Conservation (phyloP, 2,888 invertebrate species). For the Spodoptera exigua region DNA sequence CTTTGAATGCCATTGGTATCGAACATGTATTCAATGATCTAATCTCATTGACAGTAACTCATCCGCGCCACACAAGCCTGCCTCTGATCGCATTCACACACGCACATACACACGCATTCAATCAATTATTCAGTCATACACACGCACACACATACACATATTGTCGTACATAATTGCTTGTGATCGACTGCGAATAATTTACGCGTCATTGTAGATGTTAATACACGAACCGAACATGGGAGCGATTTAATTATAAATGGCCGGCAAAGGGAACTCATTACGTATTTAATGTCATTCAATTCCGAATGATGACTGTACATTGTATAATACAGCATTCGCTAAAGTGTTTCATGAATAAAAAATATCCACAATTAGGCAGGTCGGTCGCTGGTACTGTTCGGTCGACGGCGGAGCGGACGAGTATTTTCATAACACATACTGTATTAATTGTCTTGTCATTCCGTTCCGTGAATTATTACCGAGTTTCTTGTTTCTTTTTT, state of each 20-base stretch:
- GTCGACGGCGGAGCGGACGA: too few species aligned
- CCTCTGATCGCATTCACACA: slow-evolving; percentile 19
- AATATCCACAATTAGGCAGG: too few species aligned
- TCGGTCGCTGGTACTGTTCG: too few species aligned
- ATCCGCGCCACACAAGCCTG: slow-evolving; percentile 5
- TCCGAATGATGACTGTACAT: slow-evolving; percentile 17
- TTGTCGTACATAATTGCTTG: slow-evolving; percentile 17
- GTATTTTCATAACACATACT: too few species aligned
- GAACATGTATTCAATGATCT: too few species aligned
- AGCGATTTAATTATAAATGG: slow-evolving; percentile 41
- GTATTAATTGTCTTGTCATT: too few species aligned
- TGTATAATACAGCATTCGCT: too few species aligned
- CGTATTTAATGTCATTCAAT: slow-evolving; percentile 29
- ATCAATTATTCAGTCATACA: slow-evolving; percentile 33
- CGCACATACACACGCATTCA: slow-evolving; percentile 3
- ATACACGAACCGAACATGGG: slow-evolving; percentile 20
- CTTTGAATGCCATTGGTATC: too few species aligned
- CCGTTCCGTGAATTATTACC: too few species aligned
- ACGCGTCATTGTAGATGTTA: slow-evolving; percentile 20
- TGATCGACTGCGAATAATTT: slow-evolving; percentile 25
- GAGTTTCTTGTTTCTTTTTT: too few species aligned
- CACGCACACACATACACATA: slow-evolving; percentile 26
- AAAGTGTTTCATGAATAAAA: too few species aligned
- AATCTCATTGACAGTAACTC: neutral
- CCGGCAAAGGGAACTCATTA: slow-evolving; percentile 35